Evolutionary conservation across 2,888 invertebrate species (phyloP), one percentile per base, ranked within the genome.

Genomic region (Heliconius cydno): DNA sequence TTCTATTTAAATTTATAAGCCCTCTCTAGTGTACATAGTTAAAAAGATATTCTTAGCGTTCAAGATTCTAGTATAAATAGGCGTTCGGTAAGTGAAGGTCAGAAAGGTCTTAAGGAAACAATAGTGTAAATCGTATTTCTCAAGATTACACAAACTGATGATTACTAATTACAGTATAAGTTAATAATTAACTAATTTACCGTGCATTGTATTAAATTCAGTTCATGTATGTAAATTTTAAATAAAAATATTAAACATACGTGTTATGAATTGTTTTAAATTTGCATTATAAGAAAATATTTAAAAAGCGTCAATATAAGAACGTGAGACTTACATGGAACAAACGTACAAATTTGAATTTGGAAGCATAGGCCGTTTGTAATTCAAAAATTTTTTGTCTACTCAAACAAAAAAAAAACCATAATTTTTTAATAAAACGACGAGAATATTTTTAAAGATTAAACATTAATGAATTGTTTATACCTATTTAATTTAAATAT

Each of bases 51-150:
- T 41, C 2, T n/a, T 25, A 38, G 12, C 2, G 15, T 68, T n/a
- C 41, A 13, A 46, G 13, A 57, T 12, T 72, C 71, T 52, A 30
- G 30, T 34, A 72, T 57, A 57, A 72, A 30, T 57, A 57, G 41
- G 41, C 30, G 46, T 71, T 41, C 72, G 28, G 30, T 22, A 30
- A 30, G 0, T 28, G 77, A 78, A 78, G 77, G 77, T 72, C 74
- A 41, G 38, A 66, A 41, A 52, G 68, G 67, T 74, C 57, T 66
- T 78, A 74, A 68, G 78, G 74, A 78, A 78, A 78, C 78, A 78
- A 73, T 60, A 68, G 67, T 60, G 66, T 41, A 60, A 78, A 78
- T 78, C n/a, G 57, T 57, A 74, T 78, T 74, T 78, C 78, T 60
- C 74, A 68, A 74, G 78, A 78, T 74, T 78, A 67, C 60, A 63